Evolutionary conservation across 2,888 invertebrate species (phyloP).

Genomic region (Octodonta nipae): DNA sequence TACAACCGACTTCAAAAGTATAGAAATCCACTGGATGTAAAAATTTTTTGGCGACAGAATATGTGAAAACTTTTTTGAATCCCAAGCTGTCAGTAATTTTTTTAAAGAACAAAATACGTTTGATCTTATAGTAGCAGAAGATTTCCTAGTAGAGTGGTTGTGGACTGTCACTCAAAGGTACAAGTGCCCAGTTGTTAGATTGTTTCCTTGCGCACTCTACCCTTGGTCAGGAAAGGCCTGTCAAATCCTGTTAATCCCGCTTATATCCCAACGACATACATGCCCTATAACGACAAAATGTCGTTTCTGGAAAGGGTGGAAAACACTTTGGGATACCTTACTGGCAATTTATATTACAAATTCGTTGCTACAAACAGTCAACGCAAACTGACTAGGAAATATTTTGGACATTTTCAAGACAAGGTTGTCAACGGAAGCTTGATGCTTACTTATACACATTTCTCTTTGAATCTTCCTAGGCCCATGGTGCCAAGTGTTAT

Average conservation of each 20-base stretch:
- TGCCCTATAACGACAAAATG: constrained; percentile 27
- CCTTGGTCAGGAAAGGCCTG: no score
- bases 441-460: constrained; percentile 38
- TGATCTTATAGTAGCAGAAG: no score
- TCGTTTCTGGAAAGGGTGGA: constrained; percentile 30
- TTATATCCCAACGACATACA: constrained; percentile 38
- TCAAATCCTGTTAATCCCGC: constrained; percentile 39
- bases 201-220: no score
- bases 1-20: no score
- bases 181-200: no score
- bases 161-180: no score
- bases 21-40: no score
- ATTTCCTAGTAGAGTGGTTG: no score
- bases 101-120: no score
- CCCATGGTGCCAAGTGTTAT: constrained; percentile 38
- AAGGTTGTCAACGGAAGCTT: constrained; percentile 37
- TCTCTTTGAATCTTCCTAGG: constrained; percentile 32
- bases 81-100: no score
- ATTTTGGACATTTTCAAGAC: constrained; percentile 26
- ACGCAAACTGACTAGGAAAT: constrained; percentile 20
- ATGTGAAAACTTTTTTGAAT: no score
- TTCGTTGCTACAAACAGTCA: constrained; percentile 14
- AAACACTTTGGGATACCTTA: constrained; percentile 30
- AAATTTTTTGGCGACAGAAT: no score
- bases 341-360: constrained; percentile 16